Evolutionary conservation across 2,797 vertebrate species (phyloP), one percentile per base, ranked within the genome.

Genomic region (Enteromius radiatus): DNA sequence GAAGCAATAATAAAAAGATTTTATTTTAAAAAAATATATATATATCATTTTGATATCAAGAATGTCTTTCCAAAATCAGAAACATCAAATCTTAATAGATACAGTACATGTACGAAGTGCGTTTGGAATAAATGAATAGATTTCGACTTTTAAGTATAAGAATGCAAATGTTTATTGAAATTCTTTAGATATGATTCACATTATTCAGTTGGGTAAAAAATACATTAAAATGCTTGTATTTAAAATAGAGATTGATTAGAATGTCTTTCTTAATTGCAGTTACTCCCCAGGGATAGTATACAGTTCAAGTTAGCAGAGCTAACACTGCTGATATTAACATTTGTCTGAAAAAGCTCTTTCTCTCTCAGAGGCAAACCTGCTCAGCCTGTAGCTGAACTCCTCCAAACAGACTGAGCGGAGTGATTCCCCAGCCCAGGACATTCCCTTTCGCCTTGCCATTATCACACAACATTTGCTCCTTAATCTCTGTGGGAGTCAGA

Each of bases 361-460:
- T 59, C 9, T 75, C 19, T 76, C 85, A 93, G 49, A 92, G 81
- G 90, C 90, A 97, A 90, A 94, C 95, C 86, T 92, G 89, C 86
- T 96, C 94, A 12, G 76, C 78, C 47, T 94, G 93, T 85, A 98
- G 91, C 12, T 93, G 87, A 45, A 94, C 93, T 0, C 96, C 96
- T 1, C 96, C 96, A 0, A 91, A 92, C 4, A 96, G 85, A 45
- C 91, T 92, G 65, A 96, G 90, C 19, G 86, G 86, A 3, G 93
- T 95, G n/a, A 91, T 87, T 11, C 96, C 96, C 96, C 95, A 97
- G 43, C 94, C 95, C 31, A 97, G 74, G 73, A 96, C 80, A 0
- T 96, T 95, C 23, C 95, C 96, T 84, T 81, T 84, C 7, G 28
- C 2, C 0, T 77, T 85, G 83, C 47, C 65, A 84, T 84, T 90